Evolutionary conservation across 2,797 vertebrate species (phyloP).

Genomic region (Acrossocheilus wenchowensis): DNA sequence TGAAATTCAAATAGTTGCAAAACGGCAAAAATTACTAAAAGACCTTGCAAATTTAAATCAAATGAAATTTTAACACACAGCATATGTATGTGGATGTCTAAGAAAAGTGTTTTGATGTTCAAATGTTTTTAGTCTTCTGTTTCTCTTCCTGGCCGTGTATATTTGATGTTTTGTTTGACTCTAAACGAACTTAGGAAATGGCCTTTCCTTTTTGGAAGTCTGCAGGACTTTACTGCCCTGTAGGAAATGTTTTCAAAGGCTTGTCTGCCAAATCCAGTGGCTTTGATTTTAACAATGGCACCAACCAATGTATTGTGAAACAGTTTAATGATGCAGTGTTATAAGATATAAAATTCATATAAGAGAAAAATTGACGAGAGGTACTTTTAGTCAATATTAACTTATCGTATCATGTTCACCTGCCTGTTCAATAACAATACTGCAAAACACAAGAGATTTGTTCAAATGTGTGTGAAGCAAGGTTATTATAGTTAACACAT

Average conservation of each 20-base stretch:
- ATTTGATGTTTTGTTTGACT: slow-evolving; percentile 30
- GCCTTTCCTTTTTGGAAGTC: slow-evolving; percentile 8
- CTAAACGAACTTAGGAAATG: slow-evolving; percentile 15
- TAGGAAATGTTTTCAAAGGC: slow-evolving; percentile 50
- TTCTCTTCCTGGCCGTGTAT: neutral
- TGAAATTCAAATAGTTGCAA: neutral
- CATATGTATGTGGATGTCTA: neutral
- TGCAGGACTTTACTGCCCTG: slow-evolving; percentile 35
- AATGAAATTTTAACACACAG: neutral
- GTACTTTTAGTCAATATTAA: slow-evolving; percentile 15
- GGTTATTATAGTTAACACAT: neutral
- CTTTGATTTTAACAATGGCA: slow-evolving; percentile 48
- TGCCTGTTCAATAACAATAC: neutral
- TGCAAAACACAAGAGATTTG: slow-evolving; percentile 2
- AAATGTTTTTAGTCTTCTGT: neutral
- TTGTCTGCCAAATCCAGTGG: slow-evolving; percentile 38
- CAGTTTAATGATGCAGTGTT: neutral
- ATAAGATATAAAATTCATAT: slow-evolving; percentile 7
- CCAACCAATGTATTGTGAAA: slow-evolving; percentile 11
- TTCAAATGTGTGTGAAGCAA: neutral
- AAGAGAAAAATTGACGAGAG: neutral
- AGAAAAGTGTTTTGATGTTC: neutral
- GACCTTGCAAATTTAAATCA: neutral
- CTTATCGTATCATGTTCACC: neutral
- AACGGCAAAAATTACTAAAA: neutral